Conservation (phyloP, 2,888 invertebrate species). For the Hymenopus coronatus region DNA sequence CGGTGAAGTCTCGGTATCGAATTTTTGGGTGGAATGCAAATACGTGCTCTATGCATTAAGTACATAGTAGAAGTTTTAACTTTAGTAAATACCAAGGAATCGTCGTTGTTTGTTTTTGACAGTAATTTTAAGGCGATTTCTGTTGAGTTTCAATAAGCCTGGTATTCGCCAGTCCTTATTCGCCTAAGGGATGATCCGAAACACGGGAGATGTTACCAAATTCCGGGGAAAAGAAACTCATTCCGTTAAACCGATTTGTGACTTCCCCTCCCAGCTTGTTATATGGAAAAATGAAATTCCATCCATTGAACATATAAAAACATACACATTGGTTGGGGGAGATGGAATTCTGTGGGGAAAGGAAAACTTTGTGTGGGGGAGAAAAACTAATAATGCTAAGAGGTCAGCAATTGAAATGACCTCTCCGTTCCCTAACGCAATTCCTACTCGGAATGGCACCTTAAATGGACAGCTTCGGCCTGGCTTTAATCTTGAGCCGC, state of each 20-base stretch:
- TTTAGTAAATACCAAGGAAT: too few species aligned
- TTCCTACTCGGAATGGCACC: not conserved
- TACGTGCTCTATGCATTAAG: too few species aligned
- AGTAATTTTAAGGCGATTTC: too few species aligned
- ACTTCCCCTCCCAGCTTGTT: not conserved
- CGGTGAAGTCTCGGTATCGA: too few species aligned
- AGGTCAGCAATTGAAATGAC: slow-evolving; percentile 21
- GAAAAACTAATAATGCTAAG: slow-evolving; percentile 18
- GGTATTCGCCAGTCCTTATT: not conserved
- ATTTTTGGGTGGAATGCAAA: too few species aligned
- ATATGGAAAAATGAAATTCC: slow-evolving; percentile 21
- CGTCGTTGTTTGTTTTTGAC: too few species aligned
- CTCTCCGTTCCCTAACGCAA: not conserved
- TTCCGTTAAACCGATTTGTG: not conserved
- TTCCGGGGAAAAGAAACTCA: not conserved
- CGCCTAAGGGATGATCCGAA: not conserved
- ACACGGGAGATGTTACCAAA: not conserved
- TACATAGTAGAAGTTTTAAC: too few species aligned
- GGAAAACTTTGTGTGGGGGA: not conserved
- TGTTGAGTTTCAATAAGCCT: too few species aligned
- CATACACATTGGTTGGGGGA: not conserved
- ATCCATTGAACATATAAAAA: slow-evolving; percentile 10
- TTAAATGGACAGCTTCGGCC: not conserved
- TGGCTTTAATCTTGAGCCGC: not conserved
- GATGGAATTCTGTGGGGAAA: not conserved